Conservation (phyloP, 2,888 invertebrate genomes). For the Chromoteleia sp. region DNA sequence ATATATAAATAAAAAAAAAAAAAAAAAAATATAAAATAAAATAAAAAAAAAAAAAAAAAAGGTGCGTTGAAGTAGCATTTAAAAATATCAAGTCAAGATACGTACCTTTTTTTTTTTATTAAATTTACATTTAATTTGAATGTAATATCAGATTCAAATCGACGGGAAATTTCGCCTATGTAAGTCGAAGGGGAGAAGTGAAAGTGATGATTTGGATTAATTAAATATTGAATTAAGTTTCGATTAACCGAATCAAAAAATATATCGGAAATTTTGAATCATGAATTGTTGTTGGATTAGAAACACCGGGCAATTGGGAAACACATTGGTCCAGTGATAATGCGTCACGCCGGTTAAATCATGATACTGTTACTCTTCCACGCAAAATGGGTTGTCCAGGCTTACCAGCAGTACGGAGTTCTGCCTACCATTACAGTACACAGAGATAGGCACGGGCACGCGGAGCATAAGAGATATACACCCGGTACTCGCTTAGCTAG, state of each 20-base stretch:
- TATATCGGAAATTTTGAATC: not conserved
- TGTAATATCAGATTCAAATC: too few relatives aligned
- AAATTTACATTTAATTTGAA: too few relatives aligned
- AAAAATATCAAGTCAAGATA: too few relatives aligned
- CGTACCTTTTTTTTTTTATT: too few relatives aligned
- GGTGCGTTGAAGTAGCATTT: too few relatives aligned
- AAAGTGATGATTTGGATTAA: too few relatives aligned
- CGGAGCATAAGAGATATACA: constrained; percentile 43
- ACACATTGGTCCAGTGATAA: not conserved
- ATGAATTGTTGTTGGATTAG: not conserved
- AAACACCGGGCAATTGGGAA: constrained; percentile 6
- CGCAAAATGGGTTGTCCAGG: constrained; percentile 20
- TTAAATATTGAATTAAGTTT: constrained; percentile 1
- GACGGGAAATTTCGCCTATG: too few relatives aligned
- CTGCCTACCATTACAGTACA: constrained; percentile 30
- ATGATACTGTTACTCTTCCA: constrained; percentile 6
- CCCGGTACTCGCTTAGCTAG: constrained; percentile 42
- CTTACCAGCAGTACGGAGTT: constrained; percentile 19
- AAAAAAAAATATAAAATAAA: too few relatives aligned
- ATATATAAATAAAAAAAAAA: too few relatives aligned
- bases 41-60: too few relatives aligned
- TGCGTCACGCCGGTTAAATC: constrained; percentile 17
- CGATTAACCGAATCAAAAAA: not conserved
- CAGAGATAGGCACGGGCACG: constrained; percentile 25
- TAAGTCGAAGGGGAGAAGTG: too few relatives aligned